Evolutionary conservation across 2,113 vertebrate genomes (phyloP).

Genomic region (Lasiurus cinereus): DNA sequence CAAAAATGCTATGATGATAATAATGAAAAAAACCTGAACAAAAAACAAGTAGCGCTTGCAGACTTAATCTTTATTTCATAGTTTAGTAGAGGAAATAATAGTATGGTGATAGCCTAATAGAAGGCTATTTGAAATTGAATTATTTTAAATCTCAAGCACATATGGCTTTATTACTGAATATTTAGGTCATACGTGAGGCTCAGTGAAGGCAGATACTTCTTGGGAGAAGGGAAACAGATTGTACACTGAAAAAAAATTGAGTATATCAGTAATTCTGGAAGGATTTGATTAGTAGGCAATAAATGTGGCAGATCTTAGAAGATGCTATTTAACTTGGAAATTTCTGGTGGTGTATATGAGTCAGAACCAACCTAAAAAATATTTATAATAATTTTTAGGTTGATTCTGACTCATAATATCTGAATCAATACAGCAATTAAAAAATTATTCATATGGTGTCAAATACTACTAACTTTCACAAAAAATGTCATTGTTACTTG

Average conservation of each 20-base stretch:
- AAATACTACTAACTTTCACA: background rate
- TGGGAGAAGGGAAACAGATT: background rate
- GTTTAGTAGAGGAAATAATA: background rate
- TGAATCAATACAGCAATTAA: background rate
- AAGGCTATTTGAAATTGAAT: background rate
- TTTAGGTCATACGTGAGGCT: background rate
- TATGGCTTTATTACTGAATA: conserved; percentile 36
- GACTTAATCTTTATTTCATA: background rate
- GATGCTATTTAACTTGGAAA: background rate
- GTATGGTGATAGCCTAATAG: background rate
- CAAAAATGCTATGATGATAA: background rate
- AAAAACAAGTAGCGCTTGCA: background rate
- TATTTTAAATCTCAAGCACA: background rate
- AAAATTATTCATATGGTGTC: background rate
- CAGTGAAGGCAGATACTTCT: background rate
- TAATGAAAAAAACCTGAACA: background rate
- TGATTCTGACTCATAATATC: too few species aligned
- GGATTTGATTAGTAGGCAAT: background rate
- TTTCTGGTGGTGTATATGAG: background rate
- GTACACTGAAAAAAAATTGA: background rate
- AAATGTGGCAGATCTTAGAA: background rate
- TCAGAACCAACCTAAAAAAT: background rate
- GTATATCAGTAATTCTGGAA: background rate
- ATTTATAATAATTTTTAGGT: too few species aligned
- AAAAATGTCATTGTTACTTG: background rate